Conservation (phyloP, 2,113 vertebrate species). For the Isurus oxyrinchus region DNA sequence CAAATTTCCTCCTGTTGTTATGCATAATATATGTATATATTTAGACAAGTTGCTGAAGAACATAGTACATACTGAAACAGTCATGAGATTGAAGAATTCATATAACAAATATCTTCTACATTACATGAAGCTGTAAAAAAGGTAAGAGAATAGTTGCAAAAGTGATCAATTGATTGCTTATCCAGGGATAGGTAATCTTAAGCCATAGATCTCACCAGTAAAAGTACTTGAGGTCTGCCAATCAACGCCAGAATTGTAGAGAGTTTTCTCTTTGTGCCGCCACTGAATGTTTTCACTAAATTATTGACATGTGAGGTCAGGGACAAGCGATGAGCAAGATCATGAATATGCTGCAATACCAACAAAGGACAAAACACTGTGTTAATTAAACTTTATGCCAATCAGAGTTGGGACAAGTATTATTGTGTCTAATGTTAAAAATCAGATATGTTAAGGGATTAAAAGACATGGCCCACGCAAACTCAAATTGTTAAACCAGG, state of each 20-base stretch:
- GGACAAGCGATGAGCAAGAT: constrained; percentile 51
- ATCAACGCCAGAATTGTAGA: constrained; percentile 59
- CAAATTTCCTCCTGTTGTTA: background rate
- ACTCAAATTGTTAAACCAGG: background rate
- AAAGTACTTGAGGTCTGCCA: constrained; percentile 58
- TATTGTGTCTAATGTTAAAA: background rate
- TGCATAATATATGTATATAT: background rate
- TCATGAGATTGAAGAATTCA: background rate
- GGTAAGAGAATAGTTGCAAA: background rate
- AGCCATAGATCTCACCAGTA: constrained; percentile 52
- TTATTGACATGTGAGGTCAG: constrained; percentile 48
- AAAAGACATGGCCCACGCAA: background rate
- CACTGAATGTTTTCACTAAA: constrained; percentile 54
- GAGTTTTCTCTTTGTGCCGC: constrained; percentile 60
- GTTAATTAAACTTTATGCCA: background rate
- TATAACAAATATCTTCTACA: background rate
- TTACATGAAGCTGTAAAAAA: background rate
- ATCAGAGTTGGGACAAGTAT: background rate
- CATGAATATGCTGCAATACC: constrained; percentile 47
- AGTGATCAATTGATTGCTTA: background rate
- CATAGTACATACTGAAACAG: background rate
- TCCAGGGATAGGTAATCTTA: background rate
- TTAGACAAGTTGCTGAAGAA: background rate
- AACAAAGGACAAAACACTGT: background rate
- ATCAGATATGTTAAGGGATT: background rate